Percentiles rank a stretch among this genome's conserved stretches.
Evolutionary conservation across 2,888 invertebrate species (phyloP).

Genomic region (Drosophila anomelani): DNA sequence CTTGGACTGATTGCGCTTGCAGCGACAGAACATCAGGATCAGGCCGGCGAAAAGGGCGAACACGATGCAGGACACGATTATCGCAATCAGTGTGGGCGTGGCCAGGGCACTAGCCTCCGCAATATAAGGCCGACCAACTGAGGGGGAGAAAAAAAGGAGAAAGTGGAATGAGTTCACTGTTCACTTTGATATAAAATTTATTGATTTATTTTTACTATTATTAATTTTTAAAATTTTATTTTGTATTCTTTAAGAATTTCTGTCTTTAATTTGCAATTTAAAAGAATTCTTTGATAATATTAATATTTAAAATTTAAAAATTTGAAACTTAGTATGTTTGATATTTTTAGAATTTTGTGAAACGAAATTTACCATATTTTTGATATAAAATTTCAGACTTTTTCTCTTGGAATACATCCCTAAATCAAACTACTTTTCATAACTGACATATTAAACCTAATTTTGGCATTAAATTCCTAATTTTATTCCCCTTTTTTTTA

Average conservation of each 20-base stretch:
- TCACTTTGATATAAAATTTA: too few relatives aligned
- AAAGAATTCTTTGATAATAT: background rate
- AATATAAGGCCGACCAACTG: slow-evolving; percentile 93
- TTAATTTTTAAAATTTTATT: too few relatives aligned
- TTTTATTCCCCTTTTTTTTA: background rate
- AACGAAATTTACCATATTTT: background rate
- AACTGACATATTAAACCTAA: background rate
- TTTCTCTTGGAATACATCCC: background rate
- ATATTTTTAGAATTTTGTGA: too few relatives aligned
- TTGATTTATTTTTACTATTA: too few relatives aligned
- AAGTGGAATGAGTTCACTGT: slow-evolving; percentile 11
- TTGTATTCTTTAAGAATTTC: too few relatives aligned
- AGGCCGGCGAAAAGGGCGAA: slow-evolving; percentile 91
- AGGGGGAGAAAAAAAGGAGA: slow-evolving; percentile 58
- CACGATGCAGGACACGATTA: slow-evolving; percentile 92
- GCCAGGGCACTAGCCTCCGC: slow-evolving; percentile 91
- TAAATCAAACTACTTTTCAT: background rate
- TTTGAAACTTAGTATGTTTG: background rate
- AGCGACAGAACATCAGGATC: slow-evolving; percentile 93
- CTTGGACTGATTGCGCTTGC: slow-evolving; percentile 92
- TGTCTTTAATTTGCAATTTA: background rate
- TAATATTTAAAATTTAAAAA: background rate
- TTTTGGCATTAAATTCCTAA: background rate
- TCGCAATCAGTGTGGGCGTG: slow-evolving; percentile 91
- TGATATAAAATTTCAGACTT: too few relatives aligned